phyloP scores from a whole-genome alignment of 2,888 invertebrate genomes.

The Noctua pronuba region DNA sequence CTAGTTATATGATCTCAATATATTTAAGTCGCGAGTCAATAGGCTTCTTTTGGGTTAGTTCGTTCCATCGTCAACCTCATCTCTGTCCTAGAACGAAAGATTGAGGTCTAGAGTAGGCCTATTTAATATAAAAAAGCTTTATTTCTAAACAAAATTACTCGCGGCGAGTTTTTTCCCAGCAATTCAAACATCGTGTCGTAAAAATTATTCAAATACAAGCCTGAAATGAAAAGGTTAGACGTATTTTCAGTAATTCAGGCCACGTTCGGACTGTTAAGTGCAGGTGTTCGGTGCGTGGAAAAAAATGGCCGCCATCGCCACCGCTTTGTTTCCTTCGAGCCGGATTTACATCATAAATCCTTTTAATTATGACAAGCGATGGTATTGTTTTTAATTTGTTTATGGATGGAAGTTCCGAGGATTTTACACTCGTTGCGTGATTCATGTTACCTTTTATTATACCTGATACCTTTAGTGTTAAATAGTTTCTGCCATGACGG shows the following conservation, averaged over 20 bases:
- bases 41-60: too few species aligned
- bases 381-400: constrained; percentile 54
- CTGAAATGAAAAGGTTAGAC: constrained; percentile 67
- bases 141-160: neutral
- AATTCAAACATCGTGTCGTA: constrained; percentile 30
- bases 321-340: constrained; percentile 65
- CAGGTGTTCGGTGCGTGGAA: constrained; percentile 79
- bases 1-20: too few species aligned
- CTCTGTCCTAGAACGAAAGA: too few species aligned
- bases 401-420: constrained; percentile 5
- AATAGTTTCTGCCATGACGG: neutral
- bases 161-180: constrained; percentile 12
- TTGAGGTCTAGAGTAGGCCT: too few species aligned
- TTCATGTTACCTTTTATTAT: neutral
- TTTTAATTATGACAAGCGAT: constrained; percentile 64
- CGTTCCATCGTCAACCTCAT: too few species aligned
- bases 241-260: constrained; percentile 74
- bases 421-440: constrained; percentile 3
- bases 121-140: neutral
- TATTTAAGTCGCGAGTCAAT: too few species aligned
- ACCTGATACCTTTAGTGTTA: neutral
- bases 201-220: constrained; percentile 55
- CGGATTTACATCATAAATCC: constrained; percentile 69
- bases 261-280: constrained; percentile 82
- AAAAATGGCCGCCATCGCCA: constrained; percentile 53